Conservation (phyloP, 2,888 invertebrate genomes). For the Athalia rosae region DNA sequence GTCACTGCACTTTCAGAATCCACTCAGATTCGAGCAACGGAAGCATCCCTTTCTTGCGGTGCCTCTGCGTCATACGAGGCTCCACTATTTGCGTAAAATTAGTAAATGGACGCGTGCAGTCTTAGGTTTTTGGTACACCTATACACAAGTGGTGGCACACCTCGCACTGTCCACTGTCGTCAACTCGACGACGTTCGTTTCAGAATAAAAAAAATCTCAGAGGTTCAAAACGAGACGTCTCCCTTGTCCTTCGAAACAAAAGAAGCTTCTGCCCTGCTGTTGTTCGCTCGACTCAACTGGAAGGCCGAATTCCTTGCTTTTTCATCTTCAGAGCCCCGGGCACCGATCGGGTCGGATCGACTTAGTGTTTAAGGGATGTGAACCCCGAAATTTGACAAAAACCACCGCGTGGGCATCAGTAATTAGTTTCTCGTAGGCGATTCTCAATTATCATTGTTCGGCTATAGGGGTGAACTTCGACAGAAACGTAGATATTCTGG, state of each 20-base stretch:
- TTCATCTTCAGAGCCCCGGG: conserved; percentile 7
- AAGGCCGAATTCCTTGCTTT: conserved; percentile 29
- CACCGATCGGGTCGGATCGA: conserved; percentile 27
- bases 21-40: background rate
- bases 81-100: conserved; percentile 36
- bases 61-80: conserved; percentile 1
- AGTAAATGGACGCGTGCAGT: conserved; percentile 31
- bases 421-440: conserved; percentile 38
- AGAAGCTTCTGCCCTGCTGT: conserved; percentile 31
- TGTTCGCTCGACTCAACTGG: conserved; percentile 32
- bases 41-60: conserved; percentile 22
- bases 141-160: background rate
- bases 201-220: conserved; percentile 1
- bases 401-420: conserved; percentile 18
- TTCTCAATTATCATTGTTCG: conserved; percentile 23
- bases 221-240: conserved; percentile 1
- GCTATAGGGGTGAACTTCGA: conserved; percentile 19
- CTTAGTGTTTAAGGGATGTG: conserved; percentile 40
- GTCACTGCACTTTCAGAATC: conserved; percentile 9
- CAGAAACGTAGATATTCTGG: background rate
- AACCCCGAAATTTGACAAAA: conserved; percentile 20
- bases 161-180: background rate
- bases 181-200: conserved; percentile 20
- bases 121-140: background rate
- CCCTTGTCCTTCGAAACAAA: conserved; percentile 26